These are phyloP conservation scores for Cynopterus sphinx DNA, from an alignment of 2,797 vertebrate genomes.

Conservation along the genomic window DNA sequence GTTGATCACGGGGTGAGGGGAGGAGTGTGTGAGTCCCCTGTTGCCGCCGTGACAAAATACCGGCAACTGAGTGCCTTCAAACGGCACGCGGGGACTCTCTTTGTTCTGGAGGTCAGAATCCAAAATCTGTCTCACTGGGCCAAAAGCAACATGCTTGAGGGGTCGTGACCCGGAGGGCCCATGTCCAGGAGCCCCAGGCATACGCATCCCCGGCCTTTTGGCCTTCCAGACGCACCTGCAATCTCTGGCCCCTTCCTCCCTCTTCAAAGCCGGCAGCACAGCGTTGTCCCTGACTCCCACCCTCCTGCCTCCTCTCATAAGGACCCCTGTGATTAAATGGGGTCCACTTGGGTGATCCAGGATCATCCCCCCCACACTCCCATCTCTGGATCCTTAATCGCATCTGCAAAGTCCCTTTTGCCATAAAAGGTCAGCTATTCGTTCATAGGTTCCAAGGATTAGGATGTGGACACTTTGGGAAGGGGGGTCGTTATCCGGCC, in stretches of 20 bases:
- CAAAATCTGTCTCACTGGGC: neutral
- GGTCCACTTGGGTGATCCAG: neutral
- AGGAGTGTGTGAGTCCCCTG: neutral
- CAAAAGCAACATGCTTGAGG: neutral
- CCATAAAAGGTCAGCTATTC: neutral
- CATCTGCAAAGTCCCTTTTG: neutral
- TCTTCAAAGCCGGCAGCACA: neutral
- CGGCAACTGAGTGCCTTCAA: neutral
- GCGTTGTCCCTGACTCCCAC: neutral
- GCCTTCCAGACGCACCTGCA: accelerated
- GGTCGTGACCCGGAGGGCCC: accelerated
- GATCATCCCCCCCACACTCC: neutral
- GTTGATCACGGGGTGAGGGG: accelerated
- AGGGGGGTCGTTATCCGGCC: neutral
- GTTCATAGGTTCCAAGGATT: neutral
- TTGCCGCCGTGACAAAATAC: neutral
- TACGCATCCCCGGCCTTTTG: neutral
- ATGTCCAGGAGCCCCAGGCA: neutral
- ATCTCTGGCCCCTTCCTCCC: neutral
- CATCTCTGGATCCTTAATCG: neutral
- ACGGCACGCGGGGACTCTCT: neutral
- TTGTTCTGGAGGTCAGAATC: neutral
- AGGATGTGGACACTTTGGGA: accelerated
- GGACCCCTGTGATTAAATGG: neutral
- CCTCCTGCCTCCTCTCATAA: neutral